Evolutionary conservation across 92 coral and sea anemone genomes (phyloP), one percentile per base, ranked within the genome.

Genomic region (Phenganax subtilis): DNA sequence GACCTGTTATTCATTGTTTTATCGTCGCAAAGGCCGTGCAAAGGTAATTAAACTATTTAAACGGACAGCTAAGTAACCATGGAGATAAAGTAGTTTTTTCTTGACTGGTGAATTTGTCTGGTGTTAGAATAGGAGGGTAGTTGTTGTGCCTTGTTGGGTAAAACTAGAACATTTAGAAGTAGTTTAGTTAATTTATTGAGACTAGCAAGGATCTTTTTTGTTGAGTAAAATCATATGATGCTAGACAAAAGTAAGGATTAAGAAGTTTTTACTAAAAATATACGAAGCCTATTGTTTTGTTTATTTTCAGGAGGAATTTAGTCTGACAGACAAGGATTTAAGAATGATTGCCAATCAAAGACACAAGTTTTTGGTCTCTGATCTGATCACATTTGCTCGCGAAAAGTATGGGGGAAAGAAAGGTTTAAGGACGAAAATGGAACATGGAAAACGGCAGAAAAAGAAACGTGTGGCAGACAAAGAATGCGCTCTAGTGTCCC

Each of bases 11-110:
- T 93, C 98, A 0, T 81, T 94, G 88, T 94, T 94, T 77, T 94
- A 94, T 75, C 92, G 98, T 65, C 98, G 98, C 71, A 94, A 94
- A 87, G 91, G 98, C 72, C 98, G 92, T 86, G 98, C 98, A 12
- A 94, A 94, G 98, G 98, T 94, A 84, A 76, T 91, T 16, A 9
- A 52, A 37, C 47, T 37, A 37, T 1, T 5, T 37, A 37, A 37
- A 37, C 25, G 47, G 47, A 37, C 47, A 37, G 47, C 47, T 37
- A 37, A 37, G 47, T 5, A 37, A 37, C 47, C 47, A 37, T 37
- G 47, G 5, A 37, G 47, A 37, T 37, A 5, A 5, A 37, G 5
- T 37, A 37, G 47, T 37, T 37, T 37, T 37, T 37, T 37, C 47
- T 37, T 37, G 5, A 37, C 47, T 1, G 5, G 47, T 37, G 2